Evolutionary conservation across 2,888 invertebrate genomes (phyloP).

Genomic region (Cataglyphis rosenhaueri): DNA sequence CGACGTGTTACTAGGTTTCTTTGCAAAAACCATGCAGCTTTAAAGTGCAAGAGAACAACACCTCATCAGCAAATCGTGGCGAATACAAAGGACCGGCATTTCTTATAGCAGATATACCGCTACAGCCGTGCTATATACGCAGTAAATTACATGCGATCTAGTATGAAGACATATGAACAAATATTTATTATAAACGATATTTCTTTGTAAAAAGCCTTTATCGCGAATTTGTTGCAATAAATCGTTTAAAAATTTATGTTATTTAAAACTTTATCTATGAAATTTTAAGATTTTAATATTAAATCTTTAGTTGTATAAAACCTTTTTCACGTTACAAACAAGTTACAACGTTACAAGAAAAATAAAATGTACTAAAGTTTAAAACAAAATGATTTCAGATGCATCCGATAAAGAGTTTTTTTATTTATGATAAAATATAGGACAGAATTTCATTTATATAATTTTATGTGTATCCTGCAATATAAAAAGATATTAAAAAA

Average conservation of each 20-base stretch:
- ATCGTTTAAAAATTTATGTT: neutral
- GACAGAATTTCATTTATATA: neutral
- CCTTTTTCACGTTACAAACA: neutral
- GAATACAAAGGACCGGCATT: conserved; percentile 25
- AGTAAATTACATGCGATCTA: conserved; percentile 20
- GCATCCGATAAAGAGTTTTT: neutral
- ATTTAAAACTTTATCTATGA: neutral
- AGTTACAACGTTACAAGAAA: neutral
- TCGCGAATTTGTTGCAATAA: neutral
- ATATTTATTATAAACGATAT: neutral
- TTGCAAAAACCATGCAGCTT: conserved; percentile 58
- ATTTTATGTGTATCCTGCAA: neutral
- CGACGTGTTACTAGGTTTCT: conserved; percentile 49
- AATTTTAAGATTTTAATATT: neutral
- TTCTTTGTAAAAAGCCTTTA: neutral
- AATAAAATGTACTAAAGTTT: neutral
- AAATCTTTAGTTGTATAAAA: neutral
- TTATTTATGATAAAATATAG: too few species aligned
- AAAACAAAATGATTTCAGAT: neutral
- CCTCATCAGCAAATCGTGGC: conserved; percentile 27
- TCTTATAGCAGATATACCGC: conserved; percentile 1
- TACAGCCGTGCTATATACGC: neutral
- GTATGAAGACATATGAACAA: conserved; percentile 22
- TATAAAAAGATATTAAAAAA: neutral
- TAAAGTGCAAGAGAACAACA: conserved; percentile 48